Percentiles rank a stretch among this genome's conserved stretches.
Evolutionary conservation across 2,113 vertebrate species (phyloP).

Genomic region (Aspiorhynchus laticeps): DNA sequence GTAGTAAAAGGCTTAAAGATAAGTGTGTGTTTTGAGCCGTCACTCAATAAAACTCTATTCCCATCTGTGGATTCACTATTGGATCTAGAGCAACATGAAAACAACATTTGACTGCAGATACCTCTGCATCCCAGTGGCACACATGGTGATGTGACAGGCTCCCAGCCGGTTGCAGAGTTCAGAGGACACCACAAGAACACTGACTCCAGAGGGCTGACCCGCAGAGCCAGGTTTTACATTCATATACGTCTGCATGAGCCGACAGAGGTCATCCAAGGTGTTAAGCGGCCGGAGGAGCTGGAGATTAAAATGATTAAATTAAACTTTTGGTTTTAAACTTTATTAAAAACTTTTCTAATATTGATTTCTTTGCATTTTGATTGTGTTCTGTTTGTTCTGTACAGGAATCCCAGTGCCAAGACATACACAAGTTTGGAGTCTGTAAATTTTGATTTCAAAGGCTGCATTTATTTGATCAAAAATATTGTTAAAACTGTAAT

Average conservation of each 20-base stretch:
- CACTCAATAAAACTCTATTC: not conserved
- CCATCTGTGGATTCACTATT: not conserved
- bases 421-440: not conserved
- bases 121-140: slow-evolving; percentile 96
- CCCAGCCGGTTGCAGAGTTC: slow-evolving; percentile 97
- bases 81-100: not conserved
- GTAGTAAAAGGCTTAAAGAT: not conserved
- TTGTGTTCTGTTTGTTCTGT: not conserved
- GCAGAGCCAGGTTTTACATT: slow-evolving; percentile 72
- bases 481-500: not conserved
- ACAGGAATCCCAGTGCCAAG: not conserved
- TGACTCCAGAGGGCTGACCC: slow-evolving; percentile 79
- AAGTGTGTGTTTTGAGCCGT: not conserved
- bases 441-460: not conserved
- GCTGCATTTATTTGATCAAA: not conserved
- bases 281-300: slow-evolving; percentile 96
- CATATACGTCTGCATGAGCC: slow-evolving; percentile 90
- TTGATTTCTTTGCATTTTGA: not conserved
- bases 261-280: slow-evolving; percentile 94
- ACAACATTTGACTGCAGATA: not conserved
- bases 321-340: not conserved
- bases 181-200: slow-evolving; percentile 87
- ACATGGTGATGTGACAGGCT: slow-evolving; percentile 94
- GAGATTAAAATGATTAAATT: not conserved
- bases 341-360: too few relatives aligned